Conservation (phyloP, 30 jellyfish, hydroid and myxozoan genomes). For the Catostylus mosaicus region DNA sequence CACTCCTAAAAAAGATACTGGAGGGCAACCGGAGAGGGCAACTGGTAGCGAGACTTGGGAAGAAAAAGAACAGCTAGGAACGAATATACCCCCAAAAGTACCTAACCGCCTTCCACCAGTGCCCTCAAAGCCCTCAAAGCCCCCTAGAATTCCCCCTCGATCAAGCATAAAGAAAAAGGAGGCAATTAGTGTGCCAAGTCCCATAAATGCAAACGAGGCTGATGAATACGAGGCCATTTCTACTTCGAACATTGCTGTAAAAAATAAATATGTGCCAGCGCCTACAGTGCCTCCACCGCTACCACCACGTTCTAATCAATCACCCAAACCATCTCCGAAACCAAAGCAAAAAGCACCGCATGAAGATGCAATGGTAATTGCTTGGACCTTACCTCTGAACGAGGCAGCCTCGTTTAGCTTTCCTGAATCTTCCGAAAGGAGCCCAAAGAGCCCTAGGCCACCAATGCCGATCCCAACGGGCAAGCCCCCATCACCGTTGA, state of each 20-base stretch:
- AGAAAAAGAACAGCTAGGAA: too few species aligned
- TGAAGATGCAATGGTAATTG: constrained; percentile 7
- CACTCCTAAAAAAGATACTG: too few species aligned
- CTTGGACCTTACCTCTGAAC: constrained; percentile 28
- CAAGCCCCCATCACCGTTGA: too few species aligned
- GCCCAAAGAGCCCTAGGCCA: too few species aligned
- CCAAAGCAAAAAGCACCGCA: background rate
- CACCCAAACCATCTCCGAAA: constrained; percentile 1
- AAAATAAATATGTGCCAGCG: constrained; percentile 5
- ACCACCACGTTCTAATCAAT: too few species aligned
- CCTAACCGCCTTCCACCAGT: too few species aligned
- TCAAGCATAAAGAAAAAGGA: background rate
- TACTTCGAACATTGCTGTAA: background rate
- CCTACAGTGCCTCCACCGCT: constrained; percentile 10
- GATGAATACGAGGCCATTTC: background rate
- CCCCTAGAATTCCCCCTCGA: background rate
- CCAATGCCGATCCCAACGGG: too few species aligned
- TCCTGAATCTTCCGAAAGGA: too few species aligned
- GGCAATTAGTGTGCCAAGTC: background rate
- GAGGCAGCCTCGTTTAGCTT: constrained; percentile 26
- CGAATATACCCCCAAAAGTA: too few species aligned
- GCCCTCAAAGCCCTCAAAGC: background rate
- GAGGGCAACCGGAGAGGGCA: too few species aligned
- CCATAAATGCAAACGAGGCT: background rate
- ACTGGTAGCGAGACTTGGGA: too few species aligned